phyloP scores from a whole-genome alignment of 1,140 invertebrate species.

The Drosophila melanogaster region DNA sequence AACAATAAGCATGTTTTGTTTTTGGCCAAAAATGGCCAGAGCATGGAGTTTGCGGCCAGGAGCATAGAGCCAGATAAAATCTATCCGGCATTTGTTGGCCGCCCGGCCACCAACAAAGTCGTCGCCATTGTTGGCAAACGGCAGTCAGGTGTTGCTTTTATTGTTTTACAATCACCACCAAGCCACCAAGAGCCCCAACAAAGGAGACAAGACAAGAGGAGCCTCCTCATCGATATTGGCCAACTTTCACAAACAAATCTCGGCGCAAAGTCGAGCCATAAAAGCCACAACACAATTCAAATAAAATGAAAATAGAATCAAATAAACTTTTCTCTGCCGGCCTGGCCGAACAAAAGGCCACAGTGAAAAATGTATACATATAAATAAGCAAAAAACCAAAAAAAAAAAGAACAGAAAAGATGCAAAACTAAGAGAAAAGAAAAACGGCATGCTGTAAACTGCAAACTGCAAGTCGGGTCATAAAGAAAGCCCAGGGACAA shows the following conservation, averaged over 20 bases:
- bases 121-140: constrained; percentile 75
- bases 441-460: constrained; percentile 47
- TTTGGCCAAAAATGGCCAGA: constrained; percentile 61
- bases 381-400: constrained; percentile 10
- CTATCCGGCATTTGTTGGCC: constrained; percentile 44
- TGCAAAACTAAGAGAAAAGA: constrained; percentile 1
- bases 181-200: constrained; percentile 10
- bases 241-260: constrained; percentile 69
- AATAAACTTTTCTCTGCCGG: constrained; percentile 67
- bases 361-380: constrained; percentile 48
- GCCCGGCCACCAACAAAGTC: constrained; percentile 57
- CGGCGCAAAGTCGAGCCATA: constrained; percentile 66
- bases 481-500: constrained; percentile 72
- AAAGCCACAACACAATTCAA: constrained; percentile 76
- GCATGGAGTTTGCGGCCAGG: constrained; percentile 15
- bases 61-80: constrained; percentile 46
- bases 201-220: constrained; percentile 34
- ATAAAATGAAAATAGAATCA: constrained; percentile 83
- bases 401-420: constrained; percentile 14
- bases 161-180: constrained; percentile 79
- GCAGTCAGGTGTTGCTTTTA: constrained; percentile 83
- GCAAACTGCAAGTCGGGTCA: constrained; percentile 60
- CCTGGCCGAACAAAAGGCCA: constrained; percentile 64
- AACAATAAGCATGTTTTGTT: constrained; percentile 77
- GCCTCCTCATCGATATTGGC: constrained; percentile 43